Percentiles rank a stretch among this genome's conserved stretches.
phyloP scores from a whole-genome alignment of 2,888 invertebrate species.

The Agrotis segetum region DNA sequence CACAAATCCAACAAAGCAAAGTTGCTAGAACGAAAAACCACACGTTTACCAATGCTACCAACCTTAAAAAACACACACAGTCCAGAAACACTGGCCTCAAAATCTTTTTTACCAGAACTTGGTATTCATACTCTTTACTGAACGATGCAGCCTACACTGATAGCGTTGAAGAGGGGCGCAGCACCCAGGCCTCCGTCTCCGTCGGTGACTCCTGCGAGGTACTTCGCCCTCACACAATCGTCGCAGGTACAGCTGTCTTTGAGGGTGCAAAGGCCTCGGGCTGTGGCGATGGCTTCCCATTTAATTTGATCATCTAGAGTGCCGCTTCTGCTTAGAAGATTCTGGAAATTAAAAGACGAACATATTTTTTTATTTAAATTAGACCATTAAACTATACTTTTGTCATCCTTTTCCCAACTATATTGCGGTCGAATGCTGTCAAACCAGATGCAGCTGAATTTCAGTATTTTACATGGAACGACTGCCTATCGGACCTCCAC shows the following conservation, averaged over 20 bases:
- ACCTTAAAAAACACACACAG: slow-evolving; percentile 35
- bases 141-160: slow-evolving; percentile 81
- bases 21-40: slow-evolving; percentile 32
- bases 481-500: too few species aligned
- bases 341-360: slow-evolving; percentile 66
- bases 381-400: too few species aligned
- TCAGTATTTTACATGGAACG: too few species aligned
- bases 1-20: slow-evolving; percentile 1
- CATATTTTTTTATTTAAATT: too few species aligned
- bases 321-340: slow-evolving; percentile 81
- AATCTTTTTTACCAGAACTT: neutral
- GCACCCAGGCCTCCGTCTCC: slow-evolving; percentile 85
- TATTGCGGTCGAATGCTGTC: too few species aligned
- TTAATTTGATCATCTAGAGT: slow-evolving; percentile 85
- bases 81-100: slow-evolving; percentile 9
- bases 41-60: slow-evolving; percentile 42
- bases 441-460: too few species aligned
- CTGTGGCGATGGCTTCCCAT: slow-evolving; percentile 88
- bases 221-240: slow-evolving; percentile 80
- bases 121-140: slow-evolving; percentile 66
- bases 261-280: slow-evolving; percentile 84
- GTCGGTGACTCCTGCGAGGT: slow-evolving; percentile 78
- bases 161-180: slow-evolving; percentile 81
- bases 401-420: too few species aligned
- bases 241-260: slow-evolving; percentile 83